These are phyloP conservation scores for Drosophila truncata DNA, from an alignment of 1,140 invertebrate genomes.

Conservation along the genomic window DNA sequence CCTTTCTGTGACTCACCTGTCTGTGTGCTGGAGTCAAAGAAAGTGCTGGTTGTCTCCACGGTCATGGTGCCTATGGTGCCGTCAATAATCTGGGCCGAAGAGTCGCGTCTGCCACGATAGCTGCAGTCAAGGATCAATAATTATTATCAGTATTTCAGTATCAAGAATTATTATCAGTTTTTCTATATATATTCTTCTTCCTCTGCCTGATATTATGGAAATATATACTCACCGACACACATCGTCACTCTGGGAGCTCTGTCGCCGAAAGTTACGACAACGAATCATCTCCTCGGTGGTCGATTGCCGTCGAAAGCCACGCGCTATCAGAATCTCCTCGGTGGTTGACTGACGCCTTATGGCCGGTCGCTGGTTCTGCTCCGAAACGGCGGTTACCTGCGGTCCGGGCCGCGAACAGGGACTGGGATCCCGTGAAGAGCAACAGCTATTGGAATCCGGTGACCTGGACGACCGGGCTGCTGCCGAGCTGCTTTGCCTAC, in stretches of 20 bases:
- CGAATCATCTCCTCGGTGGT: conserved; percentile 97
- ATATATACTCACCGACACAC: conserved; percentile 86
- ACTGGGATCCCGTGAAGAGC: conserved; percentile 90
- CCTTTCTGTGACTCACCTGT: conserved; percentile 89
- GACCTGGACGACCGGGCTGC: conserved; percentile 87
- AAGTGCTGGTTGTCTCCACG: conserved; percentile 95
- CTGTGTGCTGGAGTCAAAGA: conserved; percentile 96
- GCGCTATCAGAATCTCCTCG: conserved; percentile 95
- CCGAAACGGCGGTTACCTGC: conserved; percentile 85
- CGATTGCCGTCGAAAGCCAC: conserved; percentile 94
- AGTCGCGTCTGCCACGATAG: conserved; percentile 93
- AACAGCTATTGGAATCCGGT: conserved; percentile 91
- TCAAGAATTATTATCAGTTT: too few species aligned
- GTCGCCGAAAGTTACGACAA: conserved; percentile 93
- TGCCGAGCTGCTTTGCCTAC: conserved; percentile 93
- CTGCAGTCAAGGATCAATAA: conserved; percentile 15
- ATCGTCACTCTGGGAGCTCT: conserved; percentile 92
- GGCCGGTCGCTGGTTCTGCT: conserved; percentile 87
- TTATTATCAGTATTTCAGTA: background rate
- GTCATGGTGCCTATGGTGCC: conserved; percentile 97
- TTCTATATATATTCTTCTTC: too few species aligned
- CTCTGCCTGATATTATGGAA: too few species aligned
- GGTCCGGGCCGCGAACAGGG: conserved; percentile 88
- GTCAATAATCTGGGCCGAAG: conserved; percentile 95
- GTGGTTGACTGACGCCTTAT: conserved; percentile 95